Percentiles rank a stretch among this genome's conserved stretches.
These are phyloP conservation scores for Euura saliciscinereae DNA, from an alignment of 1,140 invertebrate genomes.

Conservation along the genomic window DNA sequence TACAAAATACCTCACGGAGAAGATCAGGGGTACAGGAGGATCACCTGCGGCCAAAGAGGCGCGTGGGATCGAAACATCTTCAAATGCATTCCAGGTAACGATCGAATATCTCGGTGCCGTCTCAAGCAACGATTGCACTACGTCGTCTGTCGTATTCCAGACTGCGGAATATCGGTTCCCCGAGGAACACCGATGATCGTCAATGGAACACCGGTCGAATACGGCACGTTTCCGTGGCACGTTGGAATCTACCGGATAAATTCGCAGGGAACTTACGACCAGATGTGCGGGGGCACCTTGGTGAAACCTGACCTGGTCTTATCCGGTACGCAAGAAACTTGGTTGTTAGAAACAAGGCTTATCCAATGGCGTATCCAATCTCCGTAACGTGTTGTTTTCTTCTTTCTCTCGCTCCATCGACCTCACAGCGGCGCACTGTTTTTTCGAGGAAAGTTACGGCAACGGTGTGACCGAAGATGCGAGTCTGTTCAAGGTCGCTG, in stretches of 20 bases:
- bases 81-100: conserved; percentile 35
- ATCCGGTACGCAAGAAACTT: conserved; percentile 40
- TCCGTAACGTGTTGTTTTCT: no score
- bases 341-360: no score
- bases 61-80: conserved; percentile 35
- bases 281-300: conserved; percentile 61
- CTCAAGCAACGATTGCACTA: background rate
- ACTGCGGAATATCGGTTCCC: conserved; percentile 52
- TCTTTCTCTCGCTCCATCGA: no score
- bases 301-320: conserved; percentile 45
- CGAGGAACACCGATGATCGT: conserved; percentile 45
- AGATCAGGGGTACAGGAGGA: conserved; percentile 36
- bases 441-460: conserved; percentile 47
- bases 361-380: no score
- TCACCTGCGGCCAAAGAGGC: conserved; percentile 36
- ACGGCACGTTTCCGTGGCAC: conserved; percentile 64
- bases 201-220: conserved; percentile 46
- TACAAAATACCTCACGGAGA: conserved; percentile 39
- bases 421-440: conserved; percentile 56
- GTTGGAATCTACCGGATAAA: conserved; percentile 60
- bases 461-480: conserved; percentile 21
- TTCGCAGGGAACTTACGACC: conserved; percentile 32
- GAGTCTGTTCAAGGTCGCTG: conserved; percentile 44
- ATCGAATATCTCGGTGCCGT: no score
- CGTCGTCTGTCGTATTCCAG: conserved; percentile 30